Evolutionary conservation across 2,113 vertebrate genomes (phyloP).

Genomic region (Sterrhoptilus dennistouni): DNA sequence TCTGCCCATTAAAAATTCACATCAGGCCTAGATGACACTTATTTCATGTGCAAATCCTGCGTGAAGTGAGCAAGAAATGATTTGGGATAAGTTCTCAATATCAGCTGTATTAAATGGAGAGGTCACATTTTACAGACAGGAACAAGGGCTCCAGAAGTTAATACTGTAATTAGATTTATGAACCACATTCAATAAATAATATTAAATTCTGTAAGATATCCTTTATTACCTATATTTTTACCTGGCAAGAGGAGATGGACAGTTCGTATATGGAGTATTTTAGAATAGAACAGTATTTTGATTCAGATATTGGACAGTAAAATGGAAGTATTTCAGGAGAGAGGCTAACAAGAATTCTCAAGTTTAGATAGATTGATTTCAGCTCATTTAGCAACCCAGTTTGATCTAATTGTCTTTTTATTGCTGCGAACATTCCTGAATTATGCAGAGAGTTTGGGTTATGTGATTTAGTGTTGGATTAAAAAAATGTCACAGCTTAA

Average conservation of each 20-base stretch:
- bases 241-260: background rate
- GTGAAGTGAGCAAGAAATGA: background rate
- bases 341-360: background rate
- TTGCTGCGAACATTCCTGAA: background rate
- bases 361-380: background rate
- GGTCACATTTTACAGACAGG: background rate
- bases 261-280: background rate
- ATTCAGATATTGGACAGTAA: background rate
- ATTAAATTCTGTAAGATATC: background rate
- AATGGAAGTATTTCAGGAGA: background rate
- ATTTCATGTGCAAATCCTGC: background rate
- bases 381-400: background rate
- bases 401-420: background rate
- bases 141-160: background rate
- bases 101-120: background rate
- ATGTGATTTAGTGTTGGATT: background rate
- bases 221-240: background rate
- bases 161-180: background rate
- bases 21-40: background rate
- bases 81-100: background rate
- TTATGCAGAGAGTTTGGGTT: slow-evolving; percentile 10
- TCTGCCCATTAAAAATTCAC: background rate
- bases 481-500: slow-evolving; percentile 24
- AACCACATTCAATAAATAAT: background rate
- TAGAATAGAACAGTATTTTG: background rate